These are phyloP conservation scores for Lasioglossum morio DNA, from an alignment of 2,888 invertebrate species.

Conservation along the genomic window DNA sequence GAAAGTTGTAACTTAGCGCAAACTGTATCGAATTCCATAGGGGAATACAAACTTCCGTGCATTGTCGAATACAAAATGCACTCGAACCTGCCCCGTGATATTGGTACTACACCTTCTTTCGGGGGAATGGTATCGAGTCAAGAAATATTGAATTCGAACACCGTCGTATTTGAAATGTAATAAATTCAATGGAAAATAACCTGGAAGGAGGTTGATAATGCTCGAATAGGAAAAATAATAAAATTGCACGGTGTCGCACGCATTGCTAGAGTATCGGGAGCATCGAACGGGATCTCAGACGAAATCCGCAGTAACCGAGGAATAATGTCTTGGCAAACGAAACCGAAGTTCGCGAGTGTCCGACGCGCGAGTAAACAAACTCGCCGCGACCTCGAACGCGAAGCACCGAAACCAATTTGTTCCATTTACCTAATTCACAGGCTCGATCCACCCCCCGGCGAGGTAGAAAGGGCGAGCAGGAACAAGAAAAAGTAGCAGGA, in stretches of 20 bases:
- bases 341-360: not conserved
- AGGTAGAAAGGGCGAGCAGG: not conserved
- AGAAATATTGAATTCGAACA: not conserved
- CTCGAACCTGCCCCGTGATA: not conserved
- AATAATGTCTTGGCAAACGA: not conserved
- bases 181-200: not conserved
- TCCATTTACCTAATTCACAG: constrained; percentile 14
- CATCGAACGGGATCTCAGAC: not conserved
- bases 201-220: not conserved
- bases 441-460: not conserved
- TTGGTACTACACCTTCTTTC: not conserved
- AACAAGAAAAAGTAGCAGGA: not conserved
- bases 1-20: not conserved
- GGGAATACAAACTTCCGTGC: not conserved
- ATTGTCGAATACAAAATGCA: constrained; percentile 8
- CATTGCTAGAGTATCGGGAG: not conserved
- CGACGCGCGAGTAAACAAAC: constrained; percentile 1
- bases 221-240: not conserved
- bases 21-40: not conserved
- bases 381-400: not conserved
- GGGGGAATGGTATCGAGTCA: not conserved
- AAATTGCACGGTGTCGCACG: not conserved
- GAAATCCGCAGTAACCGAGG: not conserved
- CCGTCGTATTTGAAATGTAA: not conserved
- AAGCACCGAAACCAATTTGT: constrained; percentile 14